Evolutionary conservation across 2,888 invertebrate species (phyloP), one percentile per base, ranked within the genome.

Genomic region (Eurois occulta): DNA sequence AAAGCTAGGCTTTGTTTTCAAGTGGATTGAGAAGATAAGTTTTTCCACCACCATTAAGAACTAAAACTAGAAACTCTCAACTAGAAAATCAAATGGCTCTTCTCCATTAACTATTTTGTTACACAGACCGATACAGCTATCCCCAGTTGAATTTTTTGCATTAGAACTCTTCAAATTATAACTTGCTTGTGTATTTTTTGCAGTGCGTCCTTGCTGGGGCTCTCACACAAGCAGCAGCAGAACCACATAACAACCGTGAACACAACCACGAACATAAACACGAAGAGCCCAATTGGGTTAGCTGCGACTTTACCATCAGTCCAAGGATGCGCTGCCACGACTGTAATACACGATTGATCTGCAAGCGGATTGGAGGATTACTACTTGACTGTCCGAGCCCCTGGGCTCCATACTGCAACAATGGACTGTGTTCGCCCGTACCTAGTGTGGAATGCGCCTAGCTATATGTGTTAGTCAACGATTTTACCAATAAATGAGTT

Each of bases 331-430:
- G 86, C 10, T 83, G 83, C 52, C 58, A 83, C 11, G 78, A 83
- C 43, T 83, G 83, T 46, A 7, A 73, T 8, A 86, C 73, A n/a
- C 77, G 71, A 41, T 21, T 83, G 18, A 77, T 83, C 55, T 83
- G 83, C 60, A 86, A 83, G n/a, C 62, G 13, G 1, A 8, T 86
- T 13, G 83, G 86, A n/a, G 83, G 83, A 16, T 46, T 83, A 8
- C 28, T 83, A 0, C 64, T 77, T 0, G n/a, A 71, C 11, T 83
- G 83, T 41, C 84, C 77, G 7, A 74, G 64, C 24, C 0, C 43
- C 2, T 68, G 13, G 13, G 78, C 58, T n/a, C 78, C 83, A 10
- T 77, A 83, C 84, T 83, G 83, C 46, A 83, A 83, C 21, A 73
- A 83, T 68, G 83, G 86, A 24, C 28, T 41, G 1, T 83, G 83